Percentiles rank a stretch among this genome's conserved stretches.
Conservation (phyloP, 2,888 invertebrate species). For the Isoperla grammatica region DNA sequence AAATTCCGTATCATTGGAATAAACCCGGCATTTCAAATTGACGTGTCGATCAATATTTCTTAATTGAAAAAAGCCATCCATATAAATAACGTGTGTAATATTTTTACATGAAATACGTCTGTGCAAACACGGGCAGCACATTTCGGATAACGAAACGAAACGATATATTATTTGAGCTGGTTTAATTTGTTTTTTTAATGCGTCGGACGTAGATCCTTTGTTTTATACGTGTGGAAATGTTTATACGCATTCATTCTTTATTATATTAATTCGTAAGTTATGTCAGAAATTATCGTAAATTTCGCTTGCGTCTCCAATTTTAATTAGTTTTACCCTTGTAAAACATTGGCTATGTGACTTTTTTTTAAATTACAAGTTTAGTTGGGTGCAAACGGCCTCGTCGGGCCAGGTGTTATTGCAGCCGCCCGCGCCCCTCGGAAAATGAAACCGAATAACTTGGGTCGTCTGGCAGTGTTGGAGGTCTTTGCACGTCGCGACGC, state of each 20-base stretch:
- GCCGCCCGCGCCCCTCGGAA: no score
- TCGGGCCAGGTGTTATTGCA: no score
- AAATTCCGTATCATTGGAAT: conserved; percentile 13
- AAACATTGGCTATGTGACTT: not conserved
- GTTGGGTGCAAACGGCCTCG: no score
- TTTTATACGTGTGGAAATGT: conserved; percentile 15
- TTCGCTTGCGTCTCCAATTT: not conserved
- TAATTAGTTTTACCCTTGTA: conserved; percentile 5
- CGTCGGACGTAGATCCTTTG: not conserved
- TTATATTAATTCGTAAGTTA: conserved; percentile 8
- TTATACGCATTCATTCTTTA: conserved; percentile 12
- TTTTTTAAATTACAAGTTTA: conserved; percentile 4
- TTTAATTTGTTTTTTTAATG: conserved; percentile 16
- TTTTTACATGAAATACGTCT: conserved; percentile 14
- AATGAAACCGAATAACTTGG: no score
- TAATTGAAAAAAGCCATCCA: conserved; percentile 13
- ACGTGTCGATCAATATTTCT: conserved; percentile 15
- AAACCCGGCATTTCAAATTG: conserved; percentile 13
- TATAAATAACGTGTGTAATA: conserved; percentile 14
- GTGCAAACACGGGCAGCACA: conserved; percentile 7
- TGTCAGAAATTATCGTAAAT: conserved; percentile 1
- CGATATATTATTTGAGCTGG: conserved; percentile 9
- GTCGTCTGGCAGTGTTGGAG: no score
- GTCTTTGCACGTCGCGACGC: no score
- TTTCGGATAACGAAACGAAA: conserved; percentile 9